Evolutionary conservation across 2,888 invertebrate genomes (phyloP), one percentile per base, ranked within the genome.

Genomic region (Hofmannophila pseudospretella): DNA sequence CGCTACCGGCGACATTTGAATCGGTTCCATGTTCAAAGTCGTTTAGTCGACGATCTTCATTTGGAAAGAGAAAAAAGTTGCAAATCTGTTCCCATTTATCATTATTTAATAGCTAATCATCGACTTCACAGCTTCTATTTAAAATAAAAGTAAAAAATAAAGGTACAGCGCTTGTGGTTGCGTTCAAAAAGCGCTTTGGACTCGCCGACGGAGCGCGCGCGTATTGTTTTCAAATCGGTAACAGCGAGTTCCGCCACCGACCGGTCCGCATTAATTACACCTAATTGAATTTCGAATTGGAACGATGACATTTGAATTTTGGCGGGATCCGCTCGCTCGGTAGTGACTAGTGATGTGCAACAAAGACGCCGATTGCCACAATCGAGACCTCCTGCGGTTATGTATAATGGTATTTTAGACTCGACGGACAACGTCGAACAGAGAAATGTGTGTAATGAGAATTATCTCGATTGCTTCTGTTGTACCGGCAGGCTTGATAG

Each of bases 271-370:
- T 87, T 89, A 89, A 89, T 89, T 89, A 89, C 88, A 81, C 67
- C 79, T 88, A 88, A 89, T 89, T 89, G 88, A 89, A 88, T 88
- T 89, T 89, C 85, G 89, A 89, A 89, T 89, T 89, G 89, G 89
- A 80, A 88, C 81, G 88, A 89, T 89, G 89, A 89, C 88, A 88
- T 85, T 89, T 84, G 79, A 79, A 74, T 88, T 89, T 89, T 87
- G 70, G 77, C 82, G 80, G 75, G 73, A 72, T 64, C 59, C 67
- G 68, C 58, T 67, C 69, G 56, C 66, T 65, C 70, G 59, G 72
- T 75, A 84, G 85, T 82, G 31, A 51, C 63, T 66, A 85, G 85
- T 82, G 84, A 82, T 78, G 80, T 69, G 72, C 79, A 59, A 80
- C 80, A 84, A 81, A 78, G 79, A 71, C 59, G 62, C 71, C 75